Percentiles rank a stretch among this genome's conserved stretches.
Evolutionary conservation across 2,888 invertebrate species (phyloP).

Genomic region (Aromia moschata): DNA sequence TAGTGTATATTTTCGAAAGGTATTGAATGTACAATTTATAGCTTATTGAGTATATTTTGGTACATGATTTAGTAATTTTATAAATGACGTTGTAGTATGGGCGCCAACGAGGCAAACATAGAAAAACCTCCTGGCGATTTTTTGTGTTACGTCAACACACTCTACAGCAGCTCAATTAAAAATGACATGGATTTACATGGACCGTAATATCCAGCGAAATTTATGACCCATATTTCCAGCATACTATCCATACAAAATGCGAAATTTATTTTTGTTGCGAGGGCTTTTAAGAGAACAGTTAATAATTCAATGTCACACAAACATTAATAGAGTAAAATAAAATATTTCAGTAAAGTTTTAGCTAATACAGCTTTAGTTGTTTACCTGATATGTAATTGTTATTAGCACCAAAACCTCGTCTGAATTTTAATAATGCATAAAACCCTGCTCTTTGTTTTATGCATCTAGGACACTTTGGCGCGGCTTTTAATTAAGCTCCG

Average conservation of each 20-base stretch:
- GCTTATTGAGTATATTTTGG: too few relatives aligned
- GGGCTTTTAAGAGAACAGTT: background rate
- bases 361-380: too few relatives aligned
- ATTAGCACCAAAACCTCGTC: too few relatives aligned
- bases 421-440: too few relatives aligned
- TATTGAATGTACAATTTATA: too few relatives aligned
- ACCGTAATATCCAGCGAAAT: constrained; percentile 3
- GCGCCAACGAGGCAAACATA: background rate
- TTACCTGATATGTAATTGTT: too few relatives aligned
- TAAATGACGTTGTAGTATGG: background rate
- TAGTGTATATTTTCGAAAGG: too few relatives aligned
- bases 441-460: too few relatives aligned
- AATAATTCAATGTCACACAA: background rate
- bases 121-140: background rate
- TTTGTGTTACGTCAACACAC: constrained; percentile 7
- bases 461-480: too few relatives aligned
- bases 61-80: constrained; percentile 12
- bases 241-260: constrained; percentile 2
- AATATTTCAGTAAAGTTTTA: too few relatives aligned
- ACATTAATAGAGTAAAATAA: too few relatives aligned
- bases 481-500: too few relatives aligned
- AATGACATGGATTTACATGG: constrained; percentile 18
- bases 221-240: constrained; percentile 1
- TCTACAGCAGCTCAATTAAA: constrained; percentile 21
- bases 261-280: constrained; percentile 15